Percentiles rank a stretch among this genome's conserved stretches.
phyloP scores from a whole-genome alignment of 2,797 vertebrate species.

The Cossypha caffra region DNA sequence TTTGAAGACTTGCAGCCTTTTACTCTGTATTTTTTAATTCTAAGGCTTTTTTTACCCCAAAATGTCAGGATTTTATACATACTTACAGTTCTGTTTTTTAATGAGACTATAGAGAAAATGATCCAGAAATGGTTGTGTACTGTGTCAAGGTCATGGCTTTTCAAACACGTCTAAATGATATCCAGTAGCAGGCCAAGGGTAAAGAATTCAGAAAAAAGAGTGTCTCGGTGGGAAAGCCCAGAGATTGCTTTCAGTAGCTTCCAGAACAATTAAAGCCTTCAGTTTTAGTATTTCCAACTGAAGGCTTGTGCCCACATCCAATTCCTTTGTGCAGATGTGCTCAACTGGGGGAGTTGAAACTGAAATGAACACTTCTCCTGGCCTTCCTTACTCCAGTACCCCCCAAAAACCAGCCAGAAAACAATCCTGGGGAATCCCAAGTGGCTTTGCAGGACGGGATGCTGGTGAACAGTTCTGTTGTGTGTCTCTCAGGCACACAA shows the following conservation, averaged over 20 bases:
- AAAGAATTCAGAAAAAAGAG: background rate
- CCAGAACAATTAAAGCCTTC: background rate
- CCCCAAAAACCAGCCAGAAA: background rate
- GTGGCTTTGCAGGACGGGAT: background rate
- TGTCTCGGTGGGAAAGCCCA: background rate
- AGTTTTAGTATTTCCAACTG: background rate
- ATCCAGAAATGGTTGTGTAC: background rate
- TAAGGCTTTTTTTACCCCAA: background rate
- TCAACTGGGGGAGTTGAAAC: background rate
- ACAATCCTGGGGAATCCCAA: background rate
- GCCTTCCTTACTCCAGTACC: accelerated
- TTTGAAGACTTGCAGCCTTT: background rate
- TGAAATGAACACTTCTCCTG: background rate
- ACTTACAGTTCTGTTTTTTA: background rate
- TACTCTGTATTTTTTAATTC: background rate
- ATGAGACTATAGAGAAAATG: background rate
- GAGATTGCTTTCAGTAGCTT: background rate
- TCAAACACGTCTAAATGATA: background rate
- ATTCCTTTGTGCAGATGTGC: background rate
- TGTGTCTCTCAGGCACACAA: background rate
- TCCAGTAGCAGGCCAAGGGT: background rate
- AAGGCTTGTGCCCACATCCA: background rate
- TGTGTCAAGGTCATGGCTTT: background rate
- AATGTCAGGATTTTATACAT: background rate
- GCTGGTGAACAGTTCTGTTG: background rate